phyloP scores from a whole-genome alignment of 2,113 vertebrate genomes.

The Mixornis gularis region DNA sequence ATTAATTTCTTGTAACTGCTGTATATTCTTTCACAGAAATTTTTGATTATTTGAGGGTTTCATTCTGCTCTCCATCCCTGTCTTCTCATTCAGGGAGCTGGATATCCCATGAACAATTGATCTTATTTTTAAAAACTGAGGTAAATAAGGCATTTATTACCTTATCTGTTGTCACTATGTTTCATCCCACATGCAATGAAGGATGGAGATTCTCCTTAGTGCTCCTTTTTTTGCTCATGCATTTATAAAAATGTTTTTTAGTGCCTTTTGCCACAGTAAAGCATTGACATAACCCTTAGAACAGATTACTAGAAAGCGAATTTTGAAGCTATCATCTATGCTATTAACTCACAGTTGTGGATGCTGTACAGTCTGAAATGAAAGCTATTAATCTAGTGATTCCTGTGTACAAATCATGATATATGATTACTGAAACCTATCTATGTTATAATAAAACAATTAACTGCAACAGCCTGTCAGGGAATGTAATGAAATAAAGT shows the following conservation, averaged over 20 bases:
- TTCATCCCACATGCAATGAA: not conserved
- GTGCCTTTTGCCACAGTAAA: not conserved
- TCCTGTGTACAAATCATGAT: not conserved
- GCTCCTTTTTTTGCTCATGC: not conserved
- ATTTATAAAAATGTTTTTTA: not conserved
- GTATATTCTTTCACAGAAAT: not conserved
- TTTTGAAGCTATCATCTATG: not conserved
- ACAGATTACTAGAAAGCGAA: not conserved
- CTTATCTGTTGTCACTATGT: not conserved
- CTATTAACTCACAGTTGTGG: not conserved
- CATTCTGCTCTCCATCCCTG: not conserved
- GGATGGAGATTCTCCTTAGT: not conserved
- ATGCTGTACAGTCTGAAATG: not conserved
- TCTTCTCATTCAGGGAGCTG: not conserved
- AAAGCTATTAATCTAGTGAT: not conserved
- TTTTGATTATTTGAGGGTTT: not conserved
- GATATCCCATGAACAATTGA: not conserved
- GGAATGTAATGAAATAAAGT: not conserved
- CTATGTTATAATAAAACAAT: not conserved
- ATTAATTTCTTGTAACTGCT: not conserved
- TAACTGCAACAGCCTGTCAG: not conserved
- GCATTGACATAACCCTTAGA: not conserved
- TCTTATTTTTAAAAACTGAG: not conserved
- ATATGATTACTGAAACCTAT: not conserved
- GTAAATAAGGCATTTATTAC: not conserved